Evolutionary conservation across 1,140 invertebrate species (phyloP), one percentile per base, ranked within the genome.

Genomic region (Zaprionus davidi): DNA sequence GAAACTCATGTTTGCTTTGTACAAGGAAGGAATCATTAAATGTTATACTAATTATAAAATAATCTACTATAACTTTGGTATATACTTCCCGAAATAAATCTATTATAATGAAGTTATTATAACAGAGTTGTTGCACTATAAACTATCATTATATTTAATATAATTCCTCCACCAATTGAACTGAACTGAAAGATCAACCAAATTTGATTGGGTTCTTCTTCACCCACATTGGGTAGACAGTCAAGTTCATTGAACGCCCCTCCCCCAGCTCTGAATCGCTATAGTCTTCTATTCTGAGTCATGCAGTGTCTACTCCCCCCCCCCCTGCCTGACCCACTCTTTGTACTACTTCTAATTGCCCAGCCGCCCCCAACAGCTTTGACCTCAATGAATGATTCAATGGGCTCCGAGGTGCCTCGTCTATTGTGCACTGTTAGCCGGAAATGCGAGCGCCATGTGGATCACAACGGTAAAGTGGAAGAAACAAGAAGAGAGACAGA

Each of bases 401-500:
- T 71, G 56, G 31, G 49, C 63, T 36, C 13, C 41, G 36, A 58
- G 26, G 36, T 41, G 26, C 28, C 7, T 76, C 38, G 20, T 44
- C 7, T 76, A 77, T 79, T 76, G 74, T 69, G 74, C 62, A 62
- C 38, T 59, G 36, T 60, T 57, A 63, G 76, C 26, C 78, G 78
- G 78, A 80, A 78, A 57, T 74, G 62, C 78, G 69, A 74, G 75
- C 56, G 70, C 78, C 75, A 77, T 77, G 74, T 79, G 74, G 64
- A 79, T 64, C 65, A 73, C 64, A 80, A 80, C 70, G 78, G 78
- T 77, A 79, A 72, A 72, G 36, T 57, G 63, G 63, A n/a, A 22
- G 17, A 34, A 38, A 11, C 15, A 34, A 49, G 46, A 36, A 60
- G 28, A 20, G 34, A 20, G 26, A 22, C 13, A 31, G 51, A 46